A percentile compares a stretch with the other conserved stretches of the same genome.
phyloP scores from a whole-genome alignment of 1,140 invertebrate species.

The Listronotus oregonensis region DNA sequence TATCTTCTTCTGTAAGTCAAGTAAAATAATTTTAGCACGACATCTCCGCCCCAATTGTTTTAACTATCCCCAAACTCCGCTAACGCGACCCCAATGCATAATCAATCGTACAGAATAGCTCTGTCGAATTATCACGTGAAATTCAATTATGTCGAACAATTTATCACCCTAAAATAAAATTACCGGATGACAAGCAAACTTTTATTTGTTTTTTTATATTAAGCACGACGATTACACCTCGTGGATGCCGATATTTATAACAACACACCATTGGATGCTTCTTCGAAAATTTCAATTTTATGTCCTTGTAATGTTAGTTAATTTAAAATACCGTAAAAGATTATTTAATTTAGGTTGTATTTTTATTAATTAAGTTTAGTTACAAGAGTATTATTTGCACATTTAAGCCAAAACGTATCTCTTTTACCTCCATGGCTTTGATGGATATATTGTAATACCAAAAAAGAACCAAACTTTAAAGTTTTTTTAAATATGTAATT shows the following conservation, averaged over 20 bases:
- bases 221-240: constrained; percentile 19
- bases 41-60: too few relatives aligned
- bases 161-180: constrained; percentile 31
- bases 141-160: constrained; percentile 33
- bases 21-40: too few relatives aligned
- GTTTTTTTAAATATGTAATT: too few relatives aligned
- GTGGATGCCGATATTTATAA: constrained; percentile 18
- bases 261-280: neutral
- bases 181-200: constrained; percentile 28
- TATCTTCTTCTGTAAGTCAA: too few relatives aligned
- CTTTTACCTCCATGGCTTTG: too few relatives aligned
- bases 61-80: too few relatives aligned
- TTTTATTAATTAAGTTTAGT: too few relatives aligned
- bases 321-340: neutral
- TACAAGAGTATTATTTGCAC: too few relatives aligned
- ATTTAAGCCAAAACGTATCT: too few relatives aligned
- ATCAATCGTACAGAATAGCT: constrained; percentile 7
- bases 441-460: too few relatives aligned
- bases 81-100: constrained; percentile 10
- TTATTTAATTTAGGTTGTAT: too few relatives aligned
- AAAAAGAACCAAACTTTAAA: too few relatives aligned
- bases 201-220: constrained; percentile 33
- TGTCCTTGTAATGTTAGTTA: neutral
- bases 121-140: constrained; percentile 21
- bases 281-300: neutral